Conservation (phyloP, 1,140 invertebrate genomes). For the Ridgeia piscesae region DNA sequence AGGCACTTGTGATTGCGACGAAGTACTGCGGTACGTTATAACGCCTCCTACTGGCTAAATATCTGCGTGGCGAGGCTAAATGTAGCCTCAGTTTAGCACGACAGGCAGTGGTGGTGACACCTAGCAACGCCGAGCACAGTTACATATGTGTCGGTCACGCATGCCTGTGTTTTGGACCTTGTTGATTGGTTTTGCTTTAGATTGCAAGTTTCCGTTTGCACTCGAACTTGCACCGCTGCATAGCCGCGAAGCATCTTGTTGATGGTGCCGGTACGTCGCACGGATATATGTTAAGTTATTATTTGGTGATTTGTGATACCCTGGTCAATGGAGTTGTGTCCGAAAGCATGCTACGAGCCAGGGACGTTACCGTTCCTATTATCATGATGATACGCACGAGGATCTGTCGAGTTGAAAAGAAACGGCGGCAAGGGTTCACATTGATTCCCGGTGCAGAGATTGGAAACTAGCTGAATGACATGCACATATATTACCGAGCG, state of each 20-base stretch:
- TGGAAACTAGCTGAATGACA: not conserved
- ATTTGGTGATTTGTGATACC: not conserved
- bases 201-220: not conserved
- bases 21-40: not conserved
- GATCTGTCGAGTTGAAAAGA: not conserved
- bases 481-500: not conserved
- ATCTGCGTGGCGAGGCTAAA: not conserved
- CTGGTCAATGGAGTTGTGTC: not conserved
- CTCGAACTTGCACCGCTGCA: not conserved
- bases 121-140: not conserved
- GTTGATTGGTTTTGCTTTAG: not conserved
- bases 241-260: not conserved
- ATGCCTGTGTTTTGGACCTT: not conserved
- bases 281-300: conserved; percentile 1
- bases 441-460: not conserved
- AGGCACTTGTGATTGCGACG: not conserved
- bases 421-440: not conserved
- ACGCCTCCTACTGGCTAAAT: not conserved
- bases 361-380: not conserved
- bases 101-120: not conserved
- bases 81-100: not conserved
- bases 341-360: not conserved
- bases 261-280: not conserved
- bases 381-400: not conserved
- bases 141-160: not conserved